Conservation (phyloP, 2,888 invertebrate genomes). For the Scaptodrosophila latifasciaeformis region DNA sequence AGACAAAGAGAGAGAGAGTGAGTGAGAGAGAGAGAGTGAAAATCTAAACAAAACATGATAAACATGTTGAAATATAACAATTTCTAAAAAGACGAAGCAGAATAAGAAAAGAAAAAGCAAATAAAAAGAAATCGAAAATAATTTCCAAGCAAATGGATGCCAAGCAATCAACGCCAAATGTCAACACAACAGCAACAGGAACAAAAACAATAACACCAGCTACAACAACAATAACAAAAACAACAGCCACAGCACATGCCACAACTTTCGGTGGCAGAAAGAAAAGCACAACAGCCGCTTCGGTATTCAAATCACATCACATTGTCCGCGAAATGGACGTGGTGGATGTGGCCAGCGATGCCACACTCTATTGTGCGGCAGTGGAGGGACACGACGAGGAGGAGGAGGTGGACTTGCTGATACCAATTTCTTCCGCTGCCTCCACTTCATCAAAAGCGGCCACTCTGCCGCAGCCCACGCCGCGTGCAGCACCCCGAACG, state of each 20-base stretch:
- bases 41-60: not conserved
- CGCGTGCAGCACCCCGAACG: constrained; percentile 72
- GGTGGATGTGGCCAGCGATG: constrained; percentile 75
- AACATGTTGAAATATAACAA: not conserved
- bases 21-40: constrained; percentile 7
- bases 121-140: constrained; percentile 11
- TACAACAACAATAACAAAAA: constrained; percentile 12
- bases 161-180: constrained; percentile 40
- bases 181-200: constrained; percentile 18
- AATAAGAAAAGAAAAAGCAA: constrained; percentile 21
- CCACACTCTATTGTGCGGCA: constrained; percentile 69
- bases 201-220: constrained; percentile 9
- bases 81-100: not conserved
- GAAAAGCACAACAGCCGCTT: constrained; percentile 57
- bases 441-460: not conserved
- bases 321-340: constrained; percentile 61
- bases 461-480: constrained; percentile 62
- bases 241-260: constrained; percentile 11
- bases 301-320: constrained; percentile 51
- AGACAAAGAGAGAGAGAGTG: too few species aligned
- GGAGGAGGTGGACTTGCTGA: too few species aligned
- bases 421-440: constrained; percentile 22
- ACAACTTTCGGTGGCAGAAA: constrained; percentile 25
- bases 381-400: too few species aligned
- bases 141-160: constrained; percentile 52